Conservation (phyloP, 2,113 vertebrate genomes). For the Xiphophorus hellerii region DNA sequence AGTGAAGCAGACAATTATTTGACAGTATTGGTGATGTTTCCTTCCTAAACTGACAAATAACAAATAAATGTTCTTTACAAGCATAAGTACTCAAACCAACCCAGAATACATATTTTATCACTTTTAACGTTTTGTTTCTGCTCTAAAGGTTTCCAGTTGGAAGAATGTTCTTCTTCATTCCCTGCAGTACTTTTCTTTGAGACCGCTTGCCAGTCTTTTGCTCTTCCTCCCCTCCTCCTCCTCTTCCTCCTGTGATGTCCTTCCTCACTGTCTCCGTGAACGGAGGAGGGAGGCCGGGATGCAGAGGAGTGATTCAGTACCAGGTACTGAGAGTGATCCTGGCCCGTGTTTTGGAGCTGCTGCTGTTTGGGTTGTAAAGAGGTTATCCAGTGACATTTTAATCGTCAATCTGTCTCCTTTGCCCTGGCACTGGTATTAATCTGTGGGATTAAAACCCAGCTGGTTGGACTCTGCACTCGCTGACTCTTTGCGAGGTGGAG, state of each 20-base stretch:
- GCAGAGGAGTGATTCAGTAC: constrained; percentile 57
- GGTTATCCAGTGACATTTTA: constrained; percentile 81
- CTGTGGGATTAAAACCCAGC: constrained; percentile 71
- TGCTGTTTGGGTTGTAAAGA: constrained; percentile 76
- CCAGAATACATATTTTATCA: too few relatives aligned
- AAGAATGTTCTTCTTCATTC: neutral
- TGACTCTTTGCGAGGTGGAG: constrained; percentile 45
- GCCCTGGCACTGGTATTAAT: constrained; percentile 73
- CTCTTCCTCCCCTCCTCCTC: constrained; percentile 21
- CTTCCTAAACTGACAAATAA: too few relatives aligned
- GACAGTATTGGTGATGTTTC: too few relatives aligned
- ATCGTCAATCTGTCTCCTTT: constrained; percentile 79
- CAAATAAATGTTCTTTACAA: too few relatives aligned
- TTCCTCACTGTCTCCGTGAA: constrained; percentile 17
- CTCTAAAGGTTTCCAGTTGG: too few relatives aligned
- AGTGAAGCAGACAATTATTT: too few relatives aligned
- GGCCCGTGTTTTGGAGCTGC: constrained; percentile 60
- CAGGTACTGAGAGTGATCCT: constrained; percentile 70
- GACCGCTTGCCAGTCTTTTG: neutral
- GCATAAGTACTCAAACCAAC: too few relatives aligned
- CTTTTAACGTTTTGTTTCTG: too few relatives aligned
- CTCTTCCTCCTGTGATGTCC: constrained; percentile 13
- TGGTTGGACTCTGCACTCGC: constrained; percentile 63
- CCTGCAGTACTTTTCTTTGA: neutral
- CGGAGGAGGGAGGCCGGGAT: constrained; percentile 32